Percentiles rank a stretch among this genome's conserved stretches.
Evolutionary conservation across 1,140 invertebrate species (phyloP).

Genomic region (Stegodyphus dumicola): DNA sequence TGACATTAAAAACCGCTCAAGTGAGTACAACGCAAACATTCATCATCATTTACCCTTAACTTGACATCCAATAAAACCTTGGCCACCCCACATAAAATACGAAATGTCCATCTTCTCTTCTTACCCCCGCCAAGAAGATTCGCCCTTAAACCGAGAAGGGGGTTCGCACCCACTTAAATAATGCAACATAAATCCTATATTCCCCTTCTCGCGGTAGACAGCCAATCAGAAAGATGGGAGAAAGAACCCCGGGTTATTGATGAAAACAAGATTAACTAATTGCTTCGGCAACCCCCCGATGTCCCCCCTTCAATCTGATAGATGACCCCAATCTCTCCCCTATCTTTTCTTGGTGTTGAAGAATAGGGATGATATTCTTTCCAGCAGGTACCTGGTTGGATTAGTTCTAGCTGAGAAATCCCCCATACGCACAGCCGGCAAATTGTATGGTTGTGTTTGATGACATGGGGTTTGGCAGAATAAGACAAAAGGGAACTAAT

Average conservation of each 20-base stretch:
- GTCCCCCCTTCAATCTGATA: background rate
- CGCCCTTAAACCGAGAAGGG: conserved; percentile 6
- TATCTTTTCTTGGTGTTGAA: background rate
- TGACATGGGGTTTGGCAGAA: too few relatives aligned
- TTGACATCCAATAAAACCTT: conserved; percentile 44
- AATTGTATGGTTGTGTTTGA: too few relatives aligned
- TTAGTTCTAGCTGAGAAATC: too few relatives aligned
- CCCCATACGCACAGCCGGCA: too few relatives aligned
- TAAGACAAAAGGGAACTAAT: too few relatives aligned
- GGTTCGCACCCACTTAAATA: conserved; percentile 31
- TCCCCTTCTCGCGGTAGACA: background rate
- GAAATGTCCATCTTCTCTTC: conserved; percentile 29
- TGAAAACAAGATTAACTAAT: conserved; percentile 58
- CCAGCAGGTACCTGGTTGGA: too few relatives aligned
- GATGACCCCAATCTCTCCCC: background rate
- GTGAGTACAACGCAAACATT: conserved; percentile 5
- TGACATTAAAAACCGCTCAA: conserved; percentile 54
- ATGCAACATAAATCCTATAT: conserved; percentile 36
- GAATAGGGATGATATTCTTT: too few relatives aligned
- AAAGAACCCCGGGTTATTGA: conserved; percentile 26
- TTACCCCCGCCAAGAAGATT: background rate
- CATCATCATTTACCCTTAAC: conserved; percentile 48
- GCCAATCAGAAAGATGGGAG: conserved; percentile 2
- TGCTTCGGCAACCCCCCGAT: conserved; percentile 4
- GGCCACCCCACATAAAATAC: conserved; percentile 27